phyloP scores from a whole-genome alignment of 2,113 vertebrate genomes.

The Antigone vipio region DNA sequence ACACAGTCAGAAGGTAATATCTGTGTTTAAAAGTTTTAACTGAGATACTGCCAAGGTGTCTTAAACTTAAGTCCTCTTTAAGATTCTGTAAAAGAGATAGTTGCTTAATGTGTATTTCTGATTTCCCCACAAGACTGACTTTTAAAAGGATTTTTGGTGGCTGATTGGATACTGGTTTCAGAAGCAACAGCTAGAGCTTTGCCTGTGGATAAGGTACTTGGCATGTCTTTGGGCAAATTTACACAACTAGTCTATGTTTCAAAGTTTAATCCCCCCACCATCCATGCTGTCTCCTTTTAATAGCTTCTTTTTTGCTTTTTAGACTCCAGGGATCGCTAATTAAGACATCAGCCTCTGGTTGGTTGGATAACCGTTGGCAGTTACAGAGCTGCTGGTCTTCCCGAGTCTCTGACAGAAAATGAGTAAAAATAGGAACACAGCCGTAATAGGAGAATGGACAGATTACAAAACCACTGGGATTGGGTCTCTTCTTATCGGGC shows the following conservation, averaged over 20 bases:
- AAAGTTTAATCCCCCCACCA: not conserved
- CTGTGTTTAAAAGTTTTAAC: not conserved
- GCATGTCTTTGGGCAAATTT: not conserved
- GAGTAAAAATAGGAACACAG: not conserved
- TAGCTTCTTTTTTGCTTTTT: not conserved
- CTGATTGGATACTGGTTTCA: not conserved
- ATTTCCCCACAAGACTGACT: not conserved
- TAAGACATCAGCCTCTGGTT: constrained; percentile 11
- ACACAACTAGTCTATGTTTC: not conserved
- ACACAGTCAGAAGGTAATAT: not conserved
- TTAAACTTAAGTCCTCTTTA: not conserved
- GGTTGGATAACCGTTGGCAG: not conserved
- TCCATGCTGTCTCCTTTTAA: not conserved
- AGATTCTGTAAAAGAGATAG: not conserved
- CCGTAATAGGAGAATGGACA: not conserved
- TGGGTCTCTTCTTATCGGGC: not conserved
- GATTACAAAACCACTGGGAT: not conserved
- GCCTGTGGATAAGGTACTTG: not conserved
- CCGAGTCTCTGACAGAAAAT: not conserved
- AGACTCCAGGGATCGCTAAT: not conserved
- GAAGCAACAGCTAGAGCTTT: not conserved
- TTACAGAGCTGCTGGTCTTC: not conserved
- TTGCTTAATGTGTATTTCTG: not conserved
- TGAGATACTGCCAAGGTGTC: not conserved
- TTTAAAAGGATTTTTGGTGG: not conserved